Conservation (phyloP, 1,140 invertebrate genomes). For the Megalonaias nervosa region DNA sequence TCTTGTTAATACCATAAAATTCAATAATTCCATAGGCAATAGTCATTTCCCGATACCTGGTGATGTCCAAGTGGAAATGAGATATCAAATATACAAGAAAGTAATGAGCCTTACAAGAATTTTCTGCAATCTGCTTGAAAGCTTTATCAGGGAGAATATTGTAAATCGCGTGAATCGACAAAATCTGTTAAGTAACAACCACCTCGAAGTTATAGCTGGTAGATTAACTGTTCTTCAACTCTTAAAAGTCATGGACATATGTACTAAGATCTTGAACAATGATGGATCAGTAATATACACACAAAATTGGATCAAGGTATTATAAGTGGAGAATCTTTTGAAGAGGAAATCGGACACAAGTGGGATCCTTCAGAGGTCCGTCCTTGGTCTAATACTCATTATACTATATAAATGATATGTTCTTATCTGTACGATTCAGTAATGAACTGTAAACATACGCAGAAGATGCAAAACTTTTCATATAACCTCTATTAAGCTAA, state of each 20-base stretch:
- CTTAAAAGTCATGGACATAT: constrained; percentile 11
- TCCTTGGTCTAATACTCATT: constrained; percentile 41
- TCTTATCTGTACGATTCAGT: neutral
- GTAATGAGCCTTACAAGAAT: constrained; percentile 3
- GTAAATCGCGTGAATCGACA: constrained; percentile 5
- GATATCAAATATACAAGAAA: neutral
- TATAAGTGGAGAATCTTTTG: constrained; percentile 19
- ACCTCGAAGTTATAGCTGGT: constrained; percentile 1
- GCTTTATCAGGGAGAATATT: neutral
- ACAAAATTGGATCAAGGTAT: constrained; percentile 33
- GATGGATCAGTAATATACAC: neutral
- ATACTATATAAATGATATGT: constrained; percentile 43
- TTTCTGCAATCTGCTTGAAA: neutral
- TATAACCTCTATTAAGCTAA: neutral
- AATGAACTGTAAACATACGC: constrained; percentile 14
- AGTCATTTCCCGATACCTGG: constrained; percentile 5
- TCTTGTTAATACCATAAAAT: neutral
- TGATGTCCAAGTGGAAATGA: constrained; percentile 5
- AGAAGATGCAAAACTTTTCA: constrained; percentile 32
- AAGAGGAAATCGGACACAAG: constrained; percentile 21
- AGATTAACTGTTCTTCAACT: constrained; percentile 10
- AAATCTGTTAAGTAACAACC: constrained; percentile 7
- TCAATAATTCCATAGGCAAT: neutral
- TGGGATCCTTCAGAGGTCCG: constrained; percentile 45
- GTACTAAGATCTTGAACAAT: constrained; percentile 7